A percentile compares a stretch with the other conserved stretches of the same genome.
Conservation (phyloP, 2,888 invertebrate species). For the Nemotelus nigrinus region DNA sequence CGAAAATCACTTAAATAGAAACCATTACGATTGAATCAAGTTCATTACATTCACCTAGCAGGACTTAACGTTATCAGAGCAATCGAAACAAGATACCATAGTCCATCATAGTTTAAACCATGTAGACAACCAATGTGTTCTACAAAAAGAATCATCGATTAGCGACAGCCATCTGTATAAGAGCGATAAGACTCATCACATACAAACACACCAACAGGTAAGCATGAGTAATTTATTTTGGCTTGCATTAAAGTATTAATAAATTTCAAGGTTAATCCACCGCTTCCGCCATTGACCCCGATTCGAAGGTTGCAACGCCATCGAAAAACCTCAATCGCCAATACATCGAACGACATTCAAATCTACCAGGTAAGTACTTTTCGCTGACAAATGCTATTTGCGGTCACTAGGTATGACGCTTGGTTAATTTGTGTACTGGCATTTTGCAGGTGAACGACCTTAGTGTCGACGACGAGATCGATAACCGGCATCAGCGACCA, state of each 20-base stretch:
- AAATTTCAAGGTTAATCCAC: conserved; percentile 46
- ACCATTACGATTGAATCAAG: neutral
- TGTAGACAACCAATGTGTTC: conserved; percentile 38
- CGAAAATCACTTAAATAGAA: neutral
- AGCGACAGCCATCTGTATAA: conserved; percentile 48
- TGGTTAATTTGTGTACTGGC: neutral
- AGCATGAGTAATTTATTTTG: neutral
- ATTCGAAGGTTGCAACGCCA: conserved; percentile 49
- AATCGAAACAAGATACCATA: conserved; percentile 10
- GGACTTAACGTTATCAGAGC: conserved; percentile 20
- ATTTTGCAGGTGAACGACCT: conserved; percentile 24
- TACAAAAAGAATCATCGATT: conserved; percentile 41
- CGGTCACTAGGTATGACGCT: too few relatives aligned
- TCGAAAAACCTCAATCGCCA: conserved; percentile 45
- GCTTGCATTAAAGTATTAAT: neutral
- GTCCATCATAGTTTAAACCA: conserved; percentile 43
- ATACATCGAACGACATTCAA: conserved; percentile 25
- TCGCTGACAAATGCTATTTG: neutral
- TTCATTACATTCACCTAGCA: neutral
- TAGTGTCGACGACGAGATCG: conserved; percentile 15
- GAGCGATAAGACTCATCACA: neutral
- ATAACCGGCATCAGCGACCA: conserved; percentile 39
- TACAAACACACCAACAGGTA: conserved; percentile 41
- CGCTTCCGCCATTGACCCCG: conserved; percentile 52
- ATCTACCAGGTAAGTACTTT: conserved; percentile 30